phyloP scores from a whole-genome alignment of 2,888 invertebrate genomes.

The Ichneumoninae sp. region DNA sequence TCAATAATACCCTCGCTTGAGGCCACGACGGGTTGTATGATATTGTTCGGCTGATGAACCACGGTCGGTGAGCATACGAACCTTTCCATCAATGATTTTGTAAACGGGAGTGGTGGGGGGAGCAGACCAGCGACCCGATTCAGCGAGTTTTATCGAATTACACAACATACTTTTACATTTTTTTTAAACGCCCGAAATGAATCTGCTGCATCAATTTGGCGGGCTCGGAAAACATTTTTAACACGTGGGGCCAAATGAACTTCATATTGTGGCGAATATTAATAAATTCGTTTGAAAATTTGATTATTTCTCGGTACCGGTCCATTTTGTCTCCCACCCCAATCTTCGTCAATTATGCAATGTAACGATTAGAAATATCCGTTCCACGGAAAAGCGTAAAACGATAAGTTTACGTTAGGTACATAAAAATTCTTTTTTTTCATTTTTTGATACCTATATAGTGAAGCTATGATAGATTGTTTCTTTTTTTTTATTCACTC shows the following conservation, averaged over 20 bases:
- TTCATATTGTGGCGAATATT: not conserved
- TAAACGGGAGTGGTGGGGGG: not conserved
- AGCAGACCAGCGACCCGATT: too few relatives aligned
- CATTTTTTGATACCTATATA: not conserved
- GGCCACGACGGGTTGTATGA: not conserved
- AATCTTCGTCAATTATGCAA: not conserved
- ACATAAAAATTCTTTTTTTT: not conserved
- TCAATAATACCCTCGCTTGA: slow-evolving; percentile 25
- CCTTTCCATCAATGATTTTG: not conserved
- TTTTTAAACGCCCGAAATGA: not conserved
- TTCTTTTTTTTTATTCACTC: slow-evolving; percentile 42
- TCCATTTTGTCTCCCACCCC: not conserved
- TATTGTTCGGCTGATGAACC: slow-evolving; percentile 15
- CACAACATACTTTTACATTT: not conserved
- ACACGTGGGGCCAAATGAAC: too few relatives aligned
- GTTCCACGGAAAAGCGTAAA: slow-evolving; percentile 34
- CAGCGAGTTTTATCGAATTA: not conserved
- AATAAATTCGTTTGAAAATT: not conserved
- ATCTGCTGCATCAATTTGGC: not conserved
- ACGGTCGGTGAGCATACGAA: not conserved
- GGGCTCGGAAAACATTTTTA: not conserved
- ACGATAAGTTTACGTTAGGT: not conserved
- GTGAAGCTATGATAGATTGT: slow-evolving; percentile 18
- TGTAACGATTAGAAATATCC: not conserved
- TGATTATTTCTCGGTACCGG: not conserved